Evolutionary conservation across 2,113 vertebrate species (phyloP), one percentile per base, ranked within the genome.

Genomic region (Heloderma charlesbogerti): DNA sequence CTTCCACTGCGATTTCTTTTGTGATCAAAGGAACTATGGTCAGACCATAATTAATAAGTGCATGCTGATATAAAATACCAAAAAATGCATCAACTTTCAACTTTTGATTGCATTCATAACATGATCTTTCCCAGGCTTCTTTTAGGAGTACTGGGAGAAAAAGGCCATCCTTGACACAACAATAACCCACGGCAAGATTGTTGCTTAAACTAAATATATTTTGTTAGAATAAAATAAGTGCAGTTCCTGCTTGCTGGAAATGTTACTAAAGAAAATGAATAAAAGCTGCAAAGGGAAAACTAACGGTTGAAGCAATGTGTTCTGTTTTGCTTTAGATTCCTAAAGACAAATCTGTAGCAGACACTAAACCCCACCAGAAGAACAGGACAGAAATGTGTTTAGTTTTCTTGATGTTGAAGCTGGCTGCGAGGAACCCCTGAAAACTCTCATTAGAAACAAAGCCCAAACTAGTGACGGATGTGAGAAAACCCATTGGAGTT

Each of bases 201-300:
- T 96, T 96, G 97, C 97, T 95, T 94, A 97, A 91, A 92, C 95
- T 95, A 96, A 98, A 98, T 97, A 97, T 95, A 97, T 97, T 98
- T 97, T 94, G 97, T 95, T 97, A 97, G 97, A 97, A 97, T 96
- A 96, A 97, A 97, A 98, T 96, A 82, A 94, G 95, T 94, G 89
- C 94, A n/a, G 25, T 97, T 97, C 97, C 92, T 97, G 92, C 95
- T 97, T 93, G 93, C 95, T 96, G 95, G 93, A 94, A 94, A 94
- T 93, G 96, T 95, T 95, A 94, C 72, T 40, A 96, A 97, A 96
- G 94, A 96, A 96, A 97, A 93, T 96, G 96, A 96, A 97, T 96
- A 97, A 96, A 97, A 97, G 95, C 95, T 96, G 91, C 94, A 95
- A 97, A n/a, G 97, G 97, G 97, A 98, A 94, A 97, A 94, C 90